Evolutionary conservation across 2,113 vertebrate genomes (phyloP), one percentile per base, ranked within the genome.

Genomic region (Pongo abelii): DNA sequence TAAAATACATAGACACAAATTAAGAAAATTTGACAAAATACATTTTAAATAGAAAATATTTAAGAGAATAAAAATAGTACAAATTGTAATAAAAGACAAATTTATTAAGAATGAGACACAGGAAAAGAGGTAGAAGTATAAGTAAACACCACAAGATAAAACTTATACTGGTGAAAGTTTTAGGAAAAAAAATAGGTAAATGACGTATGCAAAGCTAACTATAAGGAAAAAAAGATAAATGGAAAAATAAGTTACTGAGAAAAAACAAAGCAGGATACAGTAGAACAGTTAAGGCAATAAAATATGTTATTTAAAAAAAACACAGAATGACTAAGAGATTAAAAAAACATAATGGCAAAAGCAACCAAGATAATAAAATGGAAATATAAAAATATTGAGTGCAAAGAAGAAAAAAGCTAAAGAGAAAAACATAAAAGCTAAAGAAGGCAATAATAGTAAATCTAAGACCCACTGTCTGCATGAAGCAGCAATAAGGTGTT

Each of bases 51-150:
- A n/a, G 32, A n/a, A 81, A 84, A 81, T 80, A 25, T 74, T 69
- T 84, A 85, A 85, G 84, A 94, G 6, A 91, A 43, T 81, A 78
- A 59, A 69, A 43, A 22, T 30, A 75, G 8, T 2, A 38, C 12
- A 64, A 46, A 70, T 50, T 74, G 14, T 50, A 80, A 48, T 61
- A 74, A 23, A 86, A 95, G 20, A 72, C 8, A 85, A 87, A 89
- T 9, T 77, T 59, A 67, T 35, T 55, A 67, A 89, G 46, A 50
- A 48, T 35, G 25, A 94, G 40, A 72, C 18, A 75, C 13, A 22
- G 6, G 59, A 55, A 92, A 78, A 32, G 5, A 74, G 35, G 35
- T 79, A 59, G 90, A 83, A 70, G 5, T 55, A 57, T 93, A 83
- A 81, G 12, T 50, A 72, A 81, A 55, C 12, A 48, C 2, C 17